Base-by-base conservation (phyloP, 2,797 vertebrate genomes). In the Oophaga sylvatica region DNA sequence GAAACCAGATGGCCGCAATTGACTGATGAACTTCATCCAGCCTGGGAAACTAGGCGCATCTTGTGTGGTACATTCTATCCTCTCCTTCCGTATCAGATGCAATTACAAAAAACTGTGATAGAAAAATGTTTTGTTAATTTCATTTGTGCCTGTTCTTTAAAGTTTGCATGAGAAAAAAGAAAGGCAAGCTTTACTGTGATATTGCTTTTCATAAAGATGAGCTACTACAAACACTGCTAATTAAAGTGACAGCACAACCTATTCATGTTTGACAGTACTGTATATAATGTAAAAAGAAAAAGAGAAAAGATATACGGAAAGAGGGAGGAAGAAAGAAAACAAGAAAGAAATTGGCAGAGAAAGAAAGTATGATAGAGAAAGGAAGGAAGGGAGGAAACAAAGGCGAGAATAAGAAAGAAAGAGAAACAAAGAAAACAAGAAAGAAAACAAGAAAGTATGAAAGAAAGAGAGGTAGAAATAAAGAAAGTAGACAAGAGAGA, bases 1-100 rank as follows among this genome's bases (percentile, higher is more conserved):
- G 71, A 76, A 88, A 88, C 77, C 87, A 88, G 87, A 88, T 88
- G 87, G 87, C 70, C 56, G 20, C 77, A 88, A 88, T 76, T 88
- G 87, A 88, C 83, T 85, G 87, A 88, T 85, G 87, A 85, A 81
- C 87, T 80, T 79, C 60, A 88, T 77, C 68, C 83, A 88, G 83
- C 87, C 79, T 88, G 83, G 87, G 87, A 88, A 88, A 65, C 60
- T 29, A 57, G 63, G 35, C 53, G 20, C 87, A 88, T 81, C 87
- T 81, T 88, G 87, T 85, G 87, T 88, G 87, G 87, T 73, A 85
- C 70, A 85, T 85, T 88, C 82, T 81, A 81, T 59, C 41, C 81
- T 81, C 59, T 80, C 45, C 70, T 81, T 81, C 68, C 78, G 45
- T 88, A 88, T 88, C 87, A 88, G 83, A 85, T 88, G 83, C 79